Percentiles rank a stretch among this genome's conserved stretches.
phyloP scores from a whole-genome alignment of 1,140 invertebrate genomes.

The Aporrectodea caliginosa region DNA sequence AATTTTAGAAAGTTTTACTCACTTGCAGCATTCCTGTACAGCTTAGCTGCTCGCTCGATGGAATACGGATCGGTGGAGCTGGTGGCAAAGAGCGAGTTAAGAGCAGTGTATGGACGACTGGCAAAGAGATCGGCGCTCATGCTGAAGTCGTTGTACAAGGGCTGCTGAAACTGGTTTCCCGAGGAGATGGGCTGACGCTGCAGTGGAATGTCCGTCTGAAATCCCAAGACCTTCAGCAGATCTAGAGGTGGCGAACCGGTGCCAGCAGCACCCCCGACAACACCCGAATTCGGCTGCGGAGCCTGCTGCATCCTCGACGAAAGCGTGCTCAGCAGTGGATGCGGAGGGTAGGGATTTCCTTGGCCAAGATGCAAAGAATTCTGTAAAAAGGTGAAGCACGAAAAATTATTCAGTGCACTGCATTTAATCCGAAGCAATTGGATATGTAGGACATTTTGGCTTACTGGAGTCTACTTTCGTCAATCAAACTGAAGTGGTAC shows the following conservation, averaged over 20 bases:
- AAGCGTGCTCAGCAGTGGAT: neutral
- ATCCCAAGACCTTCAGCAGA: slow-evolving; percentile 16
- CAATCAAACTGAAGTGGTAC: no score
- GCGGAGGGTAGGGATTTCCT: slow-evolving; percentile 5
- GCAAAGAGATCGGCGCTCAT: slow-evolving; percentile 28
- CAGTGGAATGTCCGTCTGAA: slow-evolving; percentile 18
- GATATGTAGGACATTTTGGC: no score
- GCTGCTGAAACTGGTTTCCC: slow-evolving; percentile 11
- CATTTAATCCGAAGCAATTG: no score
- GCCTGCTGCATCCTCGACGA: neutral
- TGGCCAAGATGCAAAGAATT: slow-evolving; percentile 41
- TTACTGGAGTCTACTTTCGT: no score
- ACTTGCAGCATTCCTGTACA: slow-evolving; percentile 72
- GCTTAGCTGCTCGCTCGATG: slow-evolving; percentile 69
- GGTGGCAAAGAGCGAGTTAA: slow-evolving; percentile 43
- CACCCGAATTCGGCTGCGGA: neutral
- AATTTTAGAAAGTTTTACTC: slow-evolving; percentile 32
- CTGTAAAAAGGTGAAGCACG: slow-evolving; percentile 32
- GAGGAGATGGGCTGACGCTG: neutral
- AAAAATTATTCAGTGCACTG: slow-evolving; percentile 5
- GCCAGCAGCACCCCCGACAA: neutral
- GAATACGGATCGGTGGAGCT: slow-evolving; percentile 56
- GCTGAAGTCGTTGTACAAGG: slow-evolving; percentile 29
- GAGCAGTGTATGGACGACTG: slow-evolving; percentile 18
- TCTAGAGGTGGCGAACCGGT: slow-evolving; percentile 5